Base-by-base conservation (phyloP, 2,113 vertebrate genomes). In the Pseudopipra pipra region DNA sequence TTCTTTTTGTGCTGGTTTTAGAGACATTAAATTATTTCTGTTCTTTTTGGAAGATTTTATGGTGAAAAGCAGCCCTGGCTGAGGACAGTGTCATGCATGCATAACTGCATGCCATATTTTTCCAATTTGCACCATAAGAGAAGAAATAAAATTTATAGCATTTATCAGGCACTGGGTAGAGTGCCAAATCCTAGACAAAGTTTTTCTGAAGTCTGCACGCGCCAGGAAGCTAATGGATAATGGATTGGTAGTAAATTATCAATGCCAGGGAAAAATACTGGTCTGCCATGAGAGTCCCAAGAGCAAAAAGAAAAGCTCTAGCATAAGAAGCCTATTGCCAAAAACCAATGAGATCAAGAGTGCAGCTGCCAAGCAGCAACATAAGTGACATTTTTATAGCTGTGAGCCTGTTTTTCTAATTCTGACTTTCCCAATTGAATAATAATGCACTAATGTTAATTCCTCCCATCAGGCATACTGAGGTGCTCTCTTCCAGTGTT, bases 151-250 rank as follows among this genome's bases (percentile, higher is more conserved):
- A 61, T 86, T 83, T 93, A 86, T 86, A 77, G 35, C 19, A 2
- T 93, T 88, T 93, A 63, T 90, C 76, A 92, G 68, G 10, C 39
- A 41, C 31, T 59, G 39, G 39, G 12, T 95, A 44, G 43, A 73
- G 27, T 55, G 80, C 95, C 76, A 96, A 94, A 89, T 67, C 65
- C 59, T 44, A 87, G 76, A 75, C 59, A 67, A 89, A 56, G 21
- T 84, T 90, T 78, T 90, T 90, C 76, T 95, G 68, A 93, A 76
- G 47, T 63, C 68, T 90, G 55, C 86, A 90, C 4, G 4, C 81
- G 94, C 86, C 79, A 81, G 73, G 76, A 87, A 89, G 89, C 86
- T 67, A 86, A 92, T 84, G 72, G 83, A 81, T 95, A 95, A 89
- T 81, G 93, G 91, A 92, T 67, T 84, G 59, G 68, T 96, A 61